Evolutionary conservation across 2,888 invertebrate species (phyloP).

Genomic region (Eilema caniola): DNA sequence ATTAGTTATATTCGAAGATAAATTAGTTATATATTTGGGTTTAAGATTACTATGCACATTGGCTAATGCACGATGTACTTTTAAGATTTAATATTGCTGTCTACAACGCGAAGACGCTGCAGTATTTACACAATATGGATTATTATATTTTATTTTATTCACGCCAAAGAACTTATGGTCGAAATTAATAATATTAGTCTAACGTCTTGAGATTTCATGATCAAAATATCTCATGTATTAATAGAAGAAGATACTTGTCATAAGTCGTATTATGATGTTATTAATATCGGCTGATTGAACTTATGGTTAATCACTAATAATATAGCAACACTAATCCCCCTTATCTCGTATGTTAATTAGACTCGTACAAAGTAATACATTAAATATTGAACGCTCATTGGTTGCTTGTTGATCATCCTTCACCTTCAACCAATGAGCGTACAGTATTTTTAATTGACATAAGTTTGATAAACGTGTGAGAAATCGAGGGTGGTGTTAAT

Average conservation of each 20-base stretch:
- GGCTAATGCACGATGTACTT: background rate
- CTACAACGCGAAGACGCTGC: background rate
- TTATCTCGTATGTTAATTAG: background rate
- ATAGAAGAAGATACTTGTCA: background rate
- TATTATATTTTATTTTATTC: background rate
- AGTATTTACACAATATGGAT: background rate
- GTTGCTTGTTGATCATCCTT: background rate
- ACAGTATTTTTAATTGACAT: background rate
- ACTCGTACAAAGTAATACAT: background rate
- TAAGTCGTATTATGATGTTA: background rate
- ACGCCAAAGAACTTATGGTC: background rate
- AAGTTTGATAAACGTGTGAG: no score
- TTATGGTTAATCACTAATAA: background rate
- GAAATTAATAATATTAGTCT: background rate
- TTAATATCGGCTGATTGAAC: background rate
- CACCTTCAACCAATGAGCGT: background rate
- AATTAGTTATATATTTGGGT: constrained; percentile 31
- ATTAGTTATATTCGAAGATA: constrained; percentile 35
- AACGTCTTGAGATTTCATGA: background rate
- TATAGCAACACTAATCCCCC: background rate
- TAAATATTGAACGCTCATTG: background rate
- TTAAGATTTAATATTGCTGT: background rate
- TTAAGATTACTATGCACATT: constrained; percentile 12
- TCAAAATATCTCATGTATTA: background rate
- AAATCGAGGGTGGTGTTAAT: background rate